A percentile compares a stretch with the other conserved stretches of the same genome.
Evolutionary conservation across 2,888 invertebrate genomes (phyloP).

Genomic region (Philereme transversata): DNA sequence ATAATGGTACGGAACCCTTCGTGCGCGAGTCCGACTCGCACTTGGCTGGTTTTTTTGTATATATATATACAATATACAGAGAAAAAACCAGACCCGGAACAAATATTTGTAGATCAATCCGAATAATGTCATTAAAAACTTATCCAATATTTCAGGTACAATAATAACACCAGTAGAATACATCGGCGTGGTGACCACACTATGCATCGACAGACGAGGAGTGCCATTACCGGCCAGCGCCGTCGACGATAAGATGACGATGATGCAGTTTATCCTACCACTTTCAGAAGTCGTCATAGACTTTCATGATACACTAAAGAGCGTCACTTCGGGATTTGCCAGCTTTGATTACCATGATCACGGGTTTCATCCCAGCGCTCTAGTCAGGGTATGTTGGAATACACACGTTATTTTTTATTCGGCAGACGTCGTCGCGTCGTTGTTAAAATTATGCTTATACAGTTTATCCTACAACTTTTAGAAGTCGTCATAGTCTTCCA

Average conservation of each 20-base stretch:
- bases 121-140: no score
- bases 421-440: no score
- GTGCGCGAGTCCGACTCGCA: no score
- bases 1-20: no score
- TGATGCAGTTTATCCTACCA: slow-evolving; percentile 93
- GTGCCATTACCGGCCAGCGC: slow-evolving; percentile 87
- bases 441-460: slow-evolving; percentile 79
- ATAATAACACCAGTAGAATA: slow-evolving; percentile 93
- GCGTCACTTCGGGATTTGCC: slow-evolving; percentile 96
- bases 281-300: slow-evolving; percentile 97
- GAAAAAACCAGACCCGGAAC: no score
- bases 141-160: slow-evolving; percentile 84
- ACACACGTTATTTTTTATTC: background rate
- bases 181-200: slow-evolving; percentile 87
- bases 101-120: no score
- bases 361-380: slow-evolving; percentile 90
- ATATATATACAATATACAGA: no score
- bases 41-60: no score
- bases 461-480: background rate
- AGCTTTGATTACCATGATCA: slow-evolving; percentile 96
- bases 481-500: background rate
- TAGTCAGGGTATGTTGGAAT: slow-evolving; percentile 88
- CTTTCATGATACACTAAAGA: slow-evolving; percentile 96
- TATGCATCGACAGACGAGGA: slow-evolving; percentile 89
- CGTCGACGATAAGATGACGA: slow-evolving; percentile 92